Base-by-base conservation (phyloP, 2,888 invertebrate species). In the Cacoxenus indagator region DNA sequence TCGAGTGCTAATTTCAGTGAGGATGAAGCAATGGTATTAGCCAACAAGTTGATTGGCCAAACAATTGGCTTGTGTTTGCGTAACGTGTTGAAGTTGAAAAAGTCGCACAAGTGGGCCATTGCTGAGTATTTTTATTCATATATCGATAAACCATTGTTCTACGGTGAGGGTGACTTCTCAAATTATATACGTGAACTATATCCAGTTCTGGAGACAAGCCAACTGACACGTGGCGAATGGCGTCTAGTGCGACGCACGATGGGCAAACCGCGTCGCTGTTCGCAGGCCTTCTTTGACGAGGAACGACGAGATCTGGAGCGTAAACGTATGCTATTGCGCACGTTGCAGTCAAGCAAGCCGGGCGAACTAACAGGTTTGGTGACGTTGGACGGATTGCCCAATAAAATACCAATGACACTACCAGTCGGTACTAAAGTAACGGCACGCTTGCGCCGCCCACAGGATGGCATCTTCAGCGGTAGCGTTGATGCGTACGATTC, bases 101-200 rank as follows among this genome's bases (percentile, higher is more conserved):
- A 99, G 90, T 99, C 99, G 4, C 98, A 99, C 87, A 97, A 97
- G 89, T 99, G 98, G 97, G 98, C 99, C 8, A 98, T 97, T 88
- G 99, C 97, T 88, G 99, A 99, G 88, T 99, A 98, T 94, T 99
- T 99, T 89, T 99, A 99, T 88, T 98, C 99, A 77, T 98, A 98
- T 84, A 94, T 99, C 78, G 99, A 99, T 86, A 94, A 94, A 85
- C 94, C 96, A 43, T 89, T 99, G 45, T 99, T 99, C 89, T 93
- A 95, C 76, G 97, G 96, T 45, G 97, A 97, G 85, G 98, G 98
- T 89, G 82, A 82, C 43, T 82, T 81, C 3, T 71, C 78, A 72
- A 75, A 73, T 14, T 98, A 98, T 85, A 89, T 99, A 46, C 93
- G 93, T 84, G 98, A 99, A 88, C 93, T 96, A 6, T 98, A 98